phyloP scores from a whole-genome alignment of 2,113 vertebrate species.

The Eolophus roseicapilla region DNA sequence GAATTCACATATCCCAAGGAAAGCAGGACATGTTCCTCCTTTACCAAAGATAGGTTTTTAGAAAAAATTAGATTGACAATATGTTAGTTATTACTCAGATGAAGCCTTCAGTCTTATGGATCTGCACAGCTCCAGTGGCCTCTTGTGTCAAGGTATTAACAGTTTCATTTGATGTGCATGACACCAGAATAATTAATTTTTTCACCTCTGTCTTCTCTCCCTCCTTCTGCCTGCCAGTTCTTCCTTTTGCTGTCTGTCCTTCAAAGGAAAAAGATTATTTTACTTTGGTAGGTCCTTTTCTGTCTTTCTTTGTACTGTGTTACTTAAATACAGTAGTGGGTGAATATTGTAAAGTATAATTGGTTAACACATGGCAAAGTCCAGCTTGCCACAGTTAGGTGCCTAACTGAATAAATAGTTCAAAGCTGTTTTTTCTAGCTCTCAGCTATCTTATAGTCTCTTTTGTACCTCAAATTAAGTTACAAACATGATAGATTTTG shows the following conservation, averaged over 20 bases:
- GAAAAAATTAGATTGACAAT: not conserved
- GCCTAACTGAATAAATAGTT: not conserved
- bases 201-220: not conserved
- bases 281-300: not conserved
- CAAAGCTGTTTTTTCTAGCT: not conserved
- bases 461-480: not conserved
- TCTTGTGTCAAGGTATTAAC: not conserved
- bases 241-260: not conserved
- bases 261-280: not conserved
- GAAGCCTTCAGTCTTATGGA: not conserved
- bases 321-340: not conserved
- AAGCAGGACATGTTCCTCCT: not conserved
- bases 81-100: not conserved
- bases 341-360: not conserved
- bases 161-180: not conserved
- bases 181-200: not conserved
- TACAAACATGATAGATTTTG: not conserved
- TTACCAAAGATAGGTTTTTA: not conserved
- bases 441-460: not conserved
- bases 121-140: not conserved
- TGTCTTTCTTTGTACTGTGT: not conserved
- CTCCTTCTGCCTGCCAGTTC: not conserved
- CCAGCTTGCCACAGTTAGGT: not conserved
- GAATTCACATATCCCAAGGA: not conserved
- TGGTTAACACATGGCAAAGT: not conserved